phyloP scores from a whole-genome alignment of 2,888 invertebrate species.

The Epirrhoe alternata region DNA sequence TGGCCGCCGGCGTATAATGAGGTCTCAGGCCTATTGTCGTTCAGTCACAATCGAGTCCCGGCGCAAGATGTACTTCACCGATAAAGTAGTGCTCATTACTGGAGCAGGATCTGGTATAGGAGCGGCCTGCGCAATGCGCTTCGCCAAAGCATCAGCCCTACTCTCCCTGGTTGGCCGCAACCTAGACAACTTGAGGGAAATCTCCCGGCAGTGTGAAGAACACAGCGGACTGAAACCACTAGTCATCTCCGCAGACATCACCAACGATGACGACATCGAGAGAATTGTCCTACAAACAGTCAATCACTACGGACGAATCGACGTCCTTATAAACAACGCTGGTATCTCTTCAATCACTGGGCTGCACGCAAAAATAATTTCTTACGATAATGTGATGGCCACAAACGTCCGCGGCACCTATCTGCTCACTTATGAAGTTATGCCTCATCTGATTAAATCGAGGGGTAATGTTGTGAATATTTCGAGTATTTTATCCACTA shows the following conservation, averaged over 20 bases:
- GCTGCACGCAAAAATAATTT: conserved; percentile 52
- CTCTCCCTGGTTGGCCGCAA: conserved; percentile 68
- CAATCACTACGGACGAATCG: conserved; percentile 58
- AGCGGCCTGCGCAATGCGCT: conserved; percentile 63
- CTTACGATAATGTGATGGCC: conserved; percentile 62
- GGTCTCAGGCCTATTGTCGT: conserved; percentile 30
- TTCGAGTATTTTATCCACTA: conserved; percentile 64
- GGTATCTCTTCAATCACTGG: conserved; percentile 58
- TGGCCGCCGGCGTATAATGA: conserved; percentile 44
- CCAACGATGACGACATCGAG: conserved; percentile 57
- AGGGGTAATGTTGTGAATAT: conserved; percentile 71
- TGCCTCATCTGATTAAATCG: conserved; percentile 60
- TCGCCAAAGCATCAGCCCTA: conserved; percentile 63
- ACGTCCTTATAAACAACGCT: conserved; percentile 71
- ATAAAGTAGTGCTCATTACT: conserved; percentile 72
- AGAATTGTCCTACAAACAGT: conserved; percentile 63
- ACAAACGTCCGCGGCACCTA: conserved; percentile 70
- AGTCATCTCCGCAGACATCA: conserved; percentile 65
- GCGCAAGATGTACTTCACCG: conserved; percentile 63
- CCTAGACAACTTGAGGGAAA: conserved; percentile 58
- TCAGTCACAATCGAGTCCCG: conserved; percentile 46
- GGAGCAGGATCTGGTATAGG: conserved; percentile 77
- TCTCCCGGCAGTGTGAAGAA: conserved; percentile 60
- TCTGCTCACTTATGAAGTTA: conserved; percentile 58
- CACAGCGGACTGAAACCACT: conserved; percentile 59